Base-by-base conservation (phyloP, 2,113 vertebrate species). In the Ursus arctos region DNA sequence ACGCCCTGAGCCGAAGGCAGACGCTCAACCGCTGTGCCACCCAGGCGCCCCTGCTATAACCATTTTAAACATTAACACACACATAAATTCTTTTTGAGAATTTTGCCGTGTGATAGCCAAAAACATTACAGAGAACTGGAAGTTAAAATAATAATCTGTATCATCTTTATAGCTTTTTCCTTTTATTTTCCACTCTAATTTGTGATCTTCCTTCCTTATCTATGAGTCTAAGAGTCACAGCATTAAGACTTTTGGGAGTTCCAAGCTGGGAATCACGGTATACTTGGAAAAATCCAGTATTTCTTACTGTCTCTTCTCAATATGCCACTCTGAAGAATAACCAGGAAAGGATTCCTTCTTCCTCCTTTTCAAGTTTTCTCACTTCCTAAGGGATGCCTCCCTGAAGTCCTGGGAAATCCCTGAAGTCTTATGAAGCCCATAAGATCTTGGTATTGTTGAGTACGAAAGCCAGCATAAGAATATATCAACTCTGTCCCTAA, bases 61-160 rank as follows among this genome's bases (percentile, higher is more conserved):
- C 76, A 67, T 76, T 92, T 89, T 55, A 87, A 97, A 79, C 12
- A 82, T 8, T 40, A 53, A 91, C 22, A 55, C 22, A 33, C 12
- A 59, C 10, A 8, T 19, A 63, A 40, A 67, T 59, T 69, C 49
- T 26, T 88, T 92, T 79, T 67, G 85, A 95, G 40, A 33, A 83
- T 31, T 96, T 63, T 92, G n/a, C 47, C 43, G 67, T 92, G 74
- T 61, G 57, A 89, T 11, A 86, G 63, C 12, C 74, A 92, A 69
- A 90, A 93, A 82, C 26, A 82, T 22, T 65, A n/a, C 19, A 89
- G 47, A 82, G 84, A 91, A 67, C 19, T 12, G 8, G 9, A 81
- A 89, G 47, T 84, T 65, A 65, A 92, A 89, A 91, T 7, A 92
- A 86, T 57, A 31, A 87, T 33, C 74, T 88, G n/a, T 93, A 76